Percentiles rank a stretch among this genome's conserved stretches.
These are phyloP conservation scores for Tenebrio molitor DNA, from an alignment of 1,140 invertebrate genomes.

Conservation along the genomic window DNA sequence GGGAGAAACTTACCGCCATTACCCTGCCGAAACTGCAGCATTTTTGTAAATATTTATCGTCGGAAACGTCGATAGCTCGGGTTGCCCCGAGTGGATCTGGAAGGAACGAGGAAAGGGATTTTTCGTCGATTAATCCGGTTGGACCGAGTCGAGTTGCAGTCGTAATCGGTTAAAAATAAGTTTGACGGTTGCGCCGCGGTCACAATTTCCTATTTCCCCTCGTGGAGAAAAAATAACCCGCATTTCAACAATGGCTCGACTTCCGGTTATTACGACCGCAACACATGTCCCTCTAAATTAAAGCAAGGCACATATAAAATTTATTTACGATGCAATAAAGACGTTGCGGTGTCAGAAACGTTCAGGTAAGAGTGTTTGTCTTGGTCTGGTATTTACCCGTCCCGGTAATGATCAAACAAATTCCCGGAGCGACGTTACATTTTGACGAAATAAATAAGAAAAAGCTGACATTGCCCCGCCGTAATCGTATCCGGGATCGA, in stretches of 20 bases:
- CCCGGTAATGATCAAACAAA: slow-evolving; percentile 34
- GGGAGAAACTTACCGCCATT: slow-evolving; percentile 21
- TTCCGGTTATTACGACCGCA: slow-evolving; percentile 38
- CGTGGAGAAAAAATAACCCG: slow-evolving; percentile 3
- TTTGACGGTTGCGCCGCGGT: slow-evolving; percentile 17
- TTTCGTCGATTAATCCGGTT: too few species aligned
- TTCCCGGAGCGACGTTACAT: too few species aligned
- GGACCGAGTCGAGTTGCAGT: background rate
- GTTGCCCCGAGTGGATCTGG: background rate
- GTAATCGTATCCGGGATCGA: slow-evolving; percentile 38
- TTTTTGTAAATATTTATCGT: slow-evolving; percentile 38
- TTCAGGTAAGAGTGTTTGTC: slow-evolving; percentile 34
- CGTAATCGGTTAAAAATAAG: slow-evolving; percentile 31
- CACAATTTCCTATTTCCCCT: slow-evolving; percentile 27
- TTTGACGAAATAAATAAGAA: too few species aligned
- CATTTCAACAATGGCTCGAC: slow-evolving; percentile 30
- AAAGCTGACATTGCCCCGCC: too few species aligned
- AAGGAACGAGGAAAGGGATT: too few species aligned
- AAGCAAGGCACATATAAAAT: slow-evolving; percentile 34
- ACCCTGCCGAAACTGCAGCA: slow-evolving; percentile 14
- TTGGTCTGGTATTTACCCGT: slow-evolving; percentile 11
- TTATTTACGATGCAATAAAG: slow-evolving; percentile 38
- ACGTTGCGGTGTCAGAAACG: slow-evolving; percentile 32
- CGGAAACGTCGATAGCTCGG: slow-evolving; percentile 24
- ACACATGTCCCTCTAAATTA: slow-evolving; percentile 39